A percentile compares a stretch with the other conserved stretches of the same genome.
These are phyloP conservation scores for Dicentrarchus labrax DNA, from an alignment of 2,113 vertebrate genomes.

Conservation along the genomic window DNA sequence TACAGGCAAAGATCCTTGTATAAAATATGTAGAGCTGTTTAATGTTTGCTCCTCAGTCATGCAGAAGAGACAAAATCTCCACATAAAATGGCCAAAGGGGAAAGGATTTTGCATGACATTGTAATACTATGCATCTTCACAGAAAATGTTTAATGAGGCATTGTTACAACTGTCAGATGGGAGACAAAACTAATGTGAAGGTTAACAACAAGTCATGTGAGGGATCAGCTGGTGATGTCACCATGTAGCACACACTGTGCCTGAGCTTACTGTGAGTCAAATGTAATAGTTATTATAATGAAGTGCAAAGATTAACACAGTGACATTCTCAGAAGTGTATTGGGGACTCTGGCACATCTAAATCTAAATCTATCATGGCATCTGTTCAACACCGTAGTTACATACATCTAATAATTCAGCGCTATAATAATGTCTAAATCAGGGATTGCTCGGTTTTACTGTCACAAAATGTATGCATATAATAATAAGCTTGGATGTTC, in stretches of 20 bases:
- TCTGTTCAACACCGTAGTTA: neutral
- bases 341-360: neutral
- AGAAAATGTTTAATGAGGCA: neutral
- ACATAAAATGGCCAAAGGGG: neutral
- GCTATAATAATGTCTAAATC: neutral
- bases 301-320: slow-evolving; percentile 7
- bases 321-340: neutral
- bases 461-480: neutral
- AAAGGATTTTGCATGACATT: neutral
- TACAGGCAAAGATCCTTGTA: neutral
- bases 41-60: neutral
- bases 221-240: neutral
- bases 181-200: neutral
- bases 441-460: neutral
- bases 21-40: neutral
- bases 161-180: neutral
- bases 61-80: neutral
- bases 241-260: neutral
- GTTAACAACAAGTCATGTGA: neutral
- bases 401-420: neutral
- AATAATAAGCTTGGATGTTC: neutral
- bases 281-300: neutral
- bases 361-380: no score
- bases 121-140: neutral
- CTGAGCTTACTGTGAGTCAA: neutral